These are phyloP conservation scores for Megatriorchis doriae DNA, from an alignment of 2,113 vertebrate species.

Conservation along the genomic window DNA sequence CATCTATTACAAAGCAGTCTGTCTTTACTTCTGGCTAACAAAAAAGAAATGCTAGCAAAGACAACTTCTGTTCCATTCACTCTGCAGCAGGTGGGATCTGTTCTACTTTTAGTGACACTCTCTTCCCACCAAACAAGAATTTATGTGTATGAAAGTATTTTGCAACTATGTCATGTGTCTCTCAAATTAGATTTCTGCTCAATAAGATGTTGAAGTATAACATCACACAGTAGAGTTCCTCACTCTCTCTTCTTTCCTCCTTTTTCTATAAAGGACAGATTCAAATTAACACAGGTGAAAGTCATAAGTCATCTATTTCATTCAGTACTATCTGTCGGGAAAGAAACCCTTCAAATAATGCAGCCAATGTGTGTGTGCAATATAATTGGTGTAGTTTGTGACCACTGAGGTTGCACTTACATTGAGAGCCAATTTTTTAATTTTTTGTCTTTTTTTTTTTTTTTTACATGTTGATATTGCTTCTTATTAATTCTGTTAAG, in stretches of 20 bases:
- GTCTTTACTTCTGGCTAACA: not conserved
- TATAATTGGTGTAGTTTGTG: not conserved
- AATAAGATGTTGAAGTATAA: not conserved
- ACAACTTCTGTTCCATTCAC: not conserved
- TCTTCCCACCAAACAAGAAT: not conserved
- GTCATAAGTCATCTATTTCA: not conserved
- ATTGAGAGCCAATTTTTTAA: not conserved
- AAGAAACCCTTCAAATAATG: not conserved
- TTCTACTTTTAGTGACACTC: not conserved
- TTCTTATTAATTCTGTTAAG: not conserved
- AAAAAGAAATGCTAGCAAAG: not conserved
- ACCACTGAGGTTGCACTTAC: not conserved
- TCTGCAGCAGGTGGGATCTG: not conserved
- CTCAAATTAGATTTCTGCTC: not conserved
- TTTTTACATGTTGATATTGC: not conserved
- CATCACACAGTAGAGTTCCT: not conserved
- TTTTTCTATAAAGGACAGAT: not conserved
- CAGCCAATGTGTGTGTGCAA: not conserved
- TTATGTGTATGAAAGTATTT: not conserved
- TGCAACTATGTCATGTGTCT: not conserved
- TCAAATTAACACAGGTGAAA: not conserved
- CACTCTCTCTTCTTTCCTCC: not conserved
- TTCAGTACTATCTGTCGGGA: not conserved
- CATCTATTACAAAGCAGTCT: not conserved
- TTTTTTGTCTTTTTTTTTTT: not conserved